Evolutionary conservation across 2,113 vertebrate species (phyloP).

Genomic region (Trichechus manatus): DNA sequence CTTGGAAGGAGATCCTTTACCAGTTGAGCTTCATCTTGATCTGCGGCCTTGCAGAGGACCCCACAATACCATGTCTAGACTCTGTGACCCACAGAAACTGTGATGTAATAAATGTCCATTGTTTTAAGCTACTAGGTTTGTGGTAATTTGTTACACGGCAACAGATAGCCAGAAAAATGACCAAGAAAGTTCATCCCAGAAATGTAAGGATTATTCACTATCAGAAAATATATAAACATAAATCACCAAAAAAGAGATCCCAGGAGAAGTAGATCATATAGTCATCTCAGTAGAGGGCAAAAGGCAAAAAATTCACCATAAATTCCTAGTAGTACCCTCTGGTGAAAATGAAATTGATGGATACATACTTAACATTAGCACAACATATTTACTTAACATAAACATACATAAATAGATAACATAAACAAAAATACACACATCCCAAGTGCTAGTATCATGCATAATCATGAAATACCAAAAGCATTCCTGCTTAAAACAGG

Average conservation of each 20-base stretch:
- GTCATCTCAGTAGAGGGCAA: neutral
- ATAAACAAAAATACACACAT: neutral
- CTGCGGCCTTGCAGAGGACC: neutral
- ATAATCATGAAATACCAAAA: slow-evolving; percentile 25
- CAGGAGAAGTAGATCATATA: neutral
- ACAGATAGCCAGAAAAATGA: neutral
- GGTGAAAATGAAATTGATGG: neutral
- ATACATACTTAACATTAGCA: neutral
- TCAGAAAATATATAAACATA: slow-evolving; percentile 7
- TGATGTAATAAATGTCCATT: neutral
- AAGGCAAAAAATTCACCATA: slow-evolving; percentile 35
- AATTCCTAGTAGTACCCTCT: neutral
- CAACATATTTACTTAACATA: neutral
- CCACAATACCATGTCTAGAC: neutral
- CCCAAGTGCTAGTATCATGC: neutral
- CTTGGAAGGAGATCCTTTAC: neutral
- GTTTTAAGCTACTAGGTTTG: neutral
- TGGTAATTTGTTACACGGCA: neutral
- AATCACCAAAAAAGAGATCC: neutral
- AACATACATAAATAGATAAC: neutral
- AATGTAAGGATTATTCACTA: neutral
- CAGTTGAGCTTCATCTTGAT: neutral
- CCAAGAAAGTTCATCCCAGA: slow-evolving; percentile 42
- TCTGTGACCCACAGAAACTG: neutral
- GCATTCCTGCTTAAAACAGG: slow-evolving; percentile 5